A percentile compares a stretch with the other conserved stretches of the same genome.
These are phyloP conservation scores for Pseudotriccus pelzelni DNA, from an alignment of 2,797 vertebrate genomes.

Conservation along the genomic window DNA sequence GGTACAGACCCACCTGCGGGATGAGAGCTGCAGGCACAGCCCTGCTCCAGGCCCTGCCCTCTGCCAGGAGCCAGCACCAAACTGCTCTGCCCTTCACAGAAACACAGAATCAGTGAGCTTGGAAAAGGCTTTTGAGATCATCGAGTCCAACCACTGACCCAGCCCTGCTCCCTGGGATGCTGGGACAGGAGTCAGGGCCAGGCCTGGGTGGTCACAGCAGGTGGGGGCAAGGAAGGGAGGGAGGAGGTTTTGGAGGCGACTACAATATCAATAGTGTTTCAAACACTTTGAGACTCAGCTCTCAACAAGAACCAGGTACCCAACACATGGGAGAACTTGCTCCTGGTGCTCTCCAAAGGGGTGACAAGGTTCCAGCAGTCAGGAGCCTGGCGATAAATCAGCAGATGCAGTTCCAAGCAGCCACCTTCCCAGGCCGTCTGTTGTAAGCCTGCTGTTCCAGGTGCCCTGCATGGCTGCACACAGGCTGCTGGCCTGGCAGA, in stretches of 20 bases:
- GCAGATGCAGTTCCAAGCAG: background rate
- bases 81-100: background rate
- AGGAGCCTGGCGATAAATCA: background rate
- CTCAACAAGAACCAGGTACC: background rate
- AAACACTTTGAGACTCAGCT: background rate
- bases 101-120: background rate
- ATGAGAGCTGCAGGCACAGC: background rate
- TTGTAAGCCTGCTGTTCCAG: background rate
- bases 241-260: background rate
- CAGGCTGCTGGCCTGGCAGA: background rate
- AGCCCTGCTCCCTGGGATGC: background rate
- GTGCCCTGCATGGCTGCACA: background rate
- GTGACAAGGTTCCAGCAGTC: background rate
- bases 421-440: background rate
- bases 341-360: background rate
- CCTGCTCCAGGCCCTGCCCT: background rate
- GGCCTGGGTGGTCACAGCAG: background rate
- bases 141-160: background rate
- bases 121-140: background rate
- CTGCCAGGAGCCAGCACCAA: background rate
- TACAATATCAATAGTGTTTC: background rate
- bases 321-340: fast-evolving
- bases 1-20: background rate
- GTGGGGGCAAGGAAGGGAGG: background rate
- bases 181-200: background rate